Conservation (phyloP, 2,113 vertebrate genomes). For the Myiozetetes cayanensis region DNA sequence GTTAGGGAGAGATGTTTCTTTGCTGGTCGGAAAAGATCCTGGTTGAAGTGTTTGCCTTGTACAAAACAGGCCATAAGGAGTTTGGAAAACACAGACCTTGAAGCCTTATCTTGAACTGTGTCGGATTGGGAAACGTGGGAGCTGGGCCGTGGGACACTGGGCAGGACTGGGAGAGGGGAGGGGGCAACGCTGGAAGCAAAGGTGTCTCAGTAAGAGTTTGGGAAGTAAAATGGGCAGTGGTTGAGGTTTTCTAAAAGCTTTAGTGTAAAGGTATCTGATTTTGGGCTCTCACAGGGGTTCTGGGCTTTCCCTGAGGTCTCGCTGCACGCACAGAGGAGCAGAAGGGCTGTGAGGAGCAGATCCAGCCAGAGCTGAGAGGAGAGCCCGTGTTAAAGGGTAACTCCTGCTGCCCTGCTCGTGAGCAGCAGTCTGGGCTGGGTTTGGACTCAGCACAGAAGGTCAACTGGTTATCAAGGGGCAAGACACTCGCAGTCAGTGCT, state of each 20-base stretch:
- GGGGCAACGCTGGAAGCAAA: not conserved
- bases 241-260: not conserved
- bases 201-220: not conserved
- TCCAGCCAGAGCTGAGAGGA: not conserved
- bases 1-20: not conserved
- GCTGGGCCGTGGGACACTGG: not conserved
- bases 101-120: not conserved
- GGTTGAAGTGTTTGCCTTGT: not conserved
- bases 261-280: not conserved
- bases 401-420: not conserved
- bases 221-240: not conserved
- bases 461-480: not conserved
- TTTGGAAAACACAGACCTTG: constrained; percentile 24
- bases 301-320: too few relatives aligned
- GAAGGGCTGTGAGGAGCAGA: not conserved
- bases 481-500: not conserved
- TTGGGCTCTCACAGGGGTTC: not conserved
- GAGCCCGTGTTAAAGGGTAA: constrained; percentile 17
- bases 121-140: not conserved
- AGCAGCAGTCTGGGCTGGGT: not conserved
- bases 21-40: not conserved
- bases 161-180: not conserved
- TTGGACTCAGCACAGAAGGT: not conserved
- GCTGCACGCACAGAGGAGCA: not conserved
- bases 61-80: not conserved